Evolutionary conservation across 1,140 invertebrate genomes (phyloP), one percentile per base, ranked within the genome.

Genomic region (Pseudobourletiella spinata): DNA sequence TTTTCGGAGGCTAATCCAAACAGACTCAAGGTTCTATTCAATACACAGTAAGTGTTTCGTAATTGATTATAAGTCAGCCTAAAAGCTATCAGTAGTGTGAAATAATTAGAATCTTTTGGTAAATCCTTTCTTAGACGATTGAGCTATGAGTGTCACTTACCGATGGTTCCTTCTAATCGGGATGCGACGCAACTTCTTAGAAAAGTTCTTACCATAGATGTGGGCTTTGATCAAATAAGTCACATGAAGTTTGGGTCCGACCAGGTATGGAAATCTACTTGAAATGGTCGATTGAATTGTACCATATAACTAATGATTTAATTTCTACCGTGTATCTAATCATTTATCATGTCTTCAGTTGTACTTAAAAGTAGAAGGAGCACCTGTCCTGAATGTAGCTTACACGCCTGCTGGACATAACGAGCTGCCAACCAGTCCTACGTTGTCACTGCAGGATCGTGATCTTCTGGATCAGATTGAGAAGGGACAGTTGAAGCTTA

Each of bases 171-270:
- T 6, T 35, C 43, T 8, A 6, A 11, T 14, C 35, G 11, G 24
- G 32, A 43, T 29, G 25, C 44, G 1, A 39, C 20, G 35, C 58
- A 61, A 29, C 56, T 29, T 15, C 28, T 46, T 15, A 28, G 65
- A 39, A 66, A 63, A 24, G 28, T 66, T 3, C 48, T 66, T 0
- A 59, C 57, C 1, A 60, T 66, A 29, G 61, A 63, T 2, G 51
- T 66, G 42, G 44, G 32, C 15, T 66, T 66, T 59, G 65, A 66
- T 4, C 65, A 66, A 48, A 63, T 66, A n/a, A 63, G 20, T 14
- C 29, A 28, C 28, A 43, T 66, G 3, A 15, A 35, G 61, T 66
- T 66, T 63, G 57, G 57, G 44, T n/a, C 32, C 22, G 61, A 66
- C 35, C 52, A 57, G 28, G 65, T 66, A 63, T 29, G 14, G 2